These are phyloP conservation scores for Physocephala rufipes DNA, from an alignment of 2,888 invertebrate genomes.

Conservation along the genomic window DNA sequence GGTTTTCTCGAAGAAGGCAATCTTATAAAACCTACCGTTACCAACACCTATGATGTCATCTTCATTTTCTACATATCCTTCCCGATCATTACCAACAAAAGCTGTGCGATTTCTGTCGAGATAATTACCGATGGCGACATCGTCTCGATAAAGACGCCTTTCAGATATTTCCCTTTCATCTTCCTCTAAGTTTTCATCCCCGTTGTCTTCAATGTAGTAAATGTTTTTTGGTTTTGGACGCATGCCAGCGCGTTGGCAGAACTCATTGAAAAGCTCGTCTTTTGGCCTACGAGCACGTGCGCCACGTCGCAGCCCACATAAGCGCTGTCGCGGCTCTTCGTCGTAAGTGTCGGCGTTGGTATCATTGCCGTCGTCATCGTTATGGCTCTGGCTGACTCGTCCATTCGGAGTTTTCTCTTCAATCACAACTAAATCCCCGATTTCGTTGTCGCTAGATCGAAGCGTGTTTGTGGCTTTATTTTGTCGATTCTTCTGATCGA, in stretches of 20 bases:
- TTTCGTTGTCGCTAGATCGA: conserved; percentile 8
- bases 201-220: conserved; percentile 60
- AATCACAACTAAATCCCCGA: background rate
- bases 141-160: conserved; percentile 9
- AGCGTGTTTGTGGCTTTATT: conserved; percentile 58
- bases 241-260: conserved; percentile 61
- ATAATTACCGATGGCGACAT: conserved; percentile 6
- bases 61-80: conserved; percentile 43
- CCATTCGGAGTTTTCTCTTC: conserved; percentile 36
- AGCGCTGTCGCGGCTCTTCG: conserved; percentile 47
- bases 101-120: background rate
- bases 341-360: conserved; percentile 30
- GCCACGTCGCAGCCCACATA: conserved; percentile 61
- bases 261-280: conserved; percentile 64
- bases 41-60: conserved; percentile 54
- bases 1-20: background rate
- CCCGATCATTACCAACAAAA: conserved; percentile 23
- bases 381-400: conserved; percentile 38
- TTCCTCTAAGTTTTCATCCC: conserved; percentile 21
- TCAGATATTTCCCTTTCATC: conserved; percentile 4
- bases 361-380: conserved; percentile 44
- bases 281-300: conserved; percentile 62
- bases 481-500: conserved; percentile 48
- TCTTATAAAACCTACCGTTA: conserved; percentile 46
- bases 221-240: conserved; percentile 64